Base-by-base conservation (phyloP, 2,797 vertebrate species). In the Mastacembelus armatus region DNA sequence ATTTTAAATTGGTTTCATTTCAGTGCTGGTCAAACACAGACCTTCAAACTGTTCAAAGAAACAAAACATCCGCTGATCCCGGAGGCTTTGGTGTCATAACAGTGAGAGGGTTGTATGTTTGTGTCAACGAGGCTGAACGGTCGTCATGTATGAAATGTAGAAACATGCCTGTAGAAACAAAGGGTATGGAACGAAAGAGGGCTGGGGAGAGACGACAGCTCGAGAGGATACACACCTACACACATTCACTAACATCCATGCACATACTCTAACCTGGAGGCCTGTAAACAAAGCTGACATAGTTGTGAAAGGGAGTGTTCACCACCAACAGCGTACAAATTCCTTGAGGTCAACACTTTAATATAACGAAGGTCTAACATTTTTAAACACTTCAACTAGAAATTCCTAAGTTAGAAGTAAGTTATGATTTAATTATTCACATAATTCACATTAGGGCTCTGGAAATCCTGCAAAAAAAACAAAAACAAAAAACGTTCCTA, bases 171-270 rank as follows among this genome's bases (percentile, higher is more conserved):
- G 39, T 5, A 47, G 66, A 64, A 33, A 42, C 32, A 5, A 12
- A 18, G 8, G 21, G 39, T 42, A 5, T n/a, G 39, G 1, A 21
- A 7, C 1, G 19, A 27, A 18, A 8, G 36, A 45, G 22, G 15
- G 58, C 66, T 3, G n/a, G n/a, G n/a, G n/a, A n/a, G 24, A 36
- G 26, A 57, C 64, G 76, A 78, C 70, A 64, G 75, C 48, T 72
- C 4, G 1, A 29, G 9, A 43, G 11, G 38, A 36, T 22, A 1
- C 39, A 8, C 44, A 39, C 35, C 1, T 5, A 32, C 55, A 32
- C 42, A 18, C 62, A 26, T 33, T 6, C 5, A 60, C 44, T 56
- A 51, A 38, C 22, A 10, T 0, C 2, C 12, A 72, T 1, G 48
- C 7, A 27, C 65, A 36, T 79, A 15, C 60, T 42, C 43, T 19